phyloP scores from a whole-genome alignment of 1,140 invertebrate species.

The Leptinotarsa defecta region DNA sequence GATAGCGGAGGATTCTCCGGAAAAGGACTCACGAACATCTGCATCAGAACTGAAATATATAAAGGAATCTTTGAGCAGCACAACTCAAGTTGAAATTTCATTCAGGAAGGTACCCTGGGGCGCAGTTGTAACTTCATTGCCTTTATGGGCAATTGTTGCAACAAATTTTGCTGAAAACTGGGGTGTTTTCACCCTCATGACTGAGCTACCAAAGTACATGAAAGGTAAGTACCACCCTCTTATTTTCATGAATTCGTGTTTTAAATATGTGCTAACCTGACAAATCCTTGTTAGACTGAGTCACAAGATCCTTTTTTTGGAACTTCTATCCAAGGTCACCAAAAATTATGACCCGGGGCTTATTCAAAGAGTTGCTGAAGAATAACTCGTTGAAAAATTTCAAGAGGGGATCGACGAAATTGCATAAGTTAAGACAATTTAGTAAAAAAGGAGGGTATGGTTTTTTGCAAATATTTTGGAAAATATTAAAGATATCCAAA shows the following conservation, averaged over 20 bases:
- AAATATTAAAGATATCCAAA: too few relatives aligned
- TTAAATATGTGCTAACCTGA: too few relatives aligned
- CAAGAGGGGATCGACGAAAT: too few relatives aligned
- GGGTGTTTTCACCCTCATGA: constrained; percentile 91
- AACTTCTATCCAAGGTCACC: too few relatives aligned
- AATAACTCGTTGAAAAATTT: too few relatives aligned
- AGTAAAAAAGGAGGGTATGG: too few relatives aligned
- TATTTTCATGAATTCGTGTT: background rate
- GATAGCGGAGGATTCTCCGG: constrained; percentile 76
- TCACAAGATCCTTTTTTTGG: too few relatives aligned
- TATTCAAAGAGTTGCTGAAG: too few relatives aligned
- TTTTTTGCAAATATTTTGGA: too few relatives aligned
- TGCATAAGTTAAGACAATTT: too few relatives aligned
- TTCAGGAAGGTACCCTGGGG: constrained; percentile 74
- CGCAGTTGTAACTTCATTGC: constrained; percentile 75
- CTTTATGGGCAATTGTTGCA: constrained; percentile 87
- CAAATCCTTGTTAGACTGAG: too few relatives aligned
- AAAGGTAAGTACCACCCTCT: constrained; percentile 62
- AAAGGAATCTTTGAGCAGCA: constrained; percentile 55
- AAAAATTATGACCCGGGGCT: too few relatives aligned
- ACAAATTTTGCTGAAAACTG: constrained; percentile 94
- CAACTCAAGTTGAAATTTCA: constrained; percentile 47
- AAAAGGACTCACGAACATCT: constrained; percentile 74
- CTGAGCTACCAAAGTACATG: constrained; percentile 88
- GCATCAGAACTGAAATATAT: constrained; percentile 79